phyloP scores from a whole-genome alignment of 2,797 vertebrate genomes.

The Cirrhinus molitorella region DNA sequence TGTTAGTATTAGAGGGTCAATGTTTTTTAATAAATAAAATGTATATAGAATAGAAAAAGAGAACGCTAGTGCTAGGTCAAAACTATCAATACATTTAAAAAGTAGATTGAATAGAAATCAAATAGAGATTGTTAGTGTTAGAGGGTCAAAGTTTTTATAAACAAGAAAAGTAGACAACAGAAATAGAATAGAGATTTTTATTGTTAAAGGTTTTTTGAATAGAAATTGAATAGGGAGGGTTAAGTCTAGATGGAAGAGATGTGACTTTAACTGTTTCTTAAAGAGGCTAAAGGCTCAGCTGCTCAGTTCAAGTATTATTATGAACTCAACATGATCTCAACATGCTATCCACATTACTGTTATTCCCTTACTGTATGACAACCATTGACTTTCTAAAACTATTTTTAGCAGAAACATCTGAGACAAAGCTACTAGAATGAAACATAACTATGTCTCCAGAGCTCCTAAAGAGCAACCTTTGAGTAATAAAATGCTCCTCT shows the following conservation, averaged over 20 bases:
- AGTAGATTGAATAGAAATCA: too few relatives aligned
- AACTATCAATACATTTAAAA: too few relatives aligned
- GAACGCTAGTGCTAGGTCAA: too few relatives aligned
- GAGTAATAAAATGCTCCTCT: background rate
- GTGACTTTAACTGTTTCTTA: background rate
- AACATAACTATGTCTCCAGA: background rate
- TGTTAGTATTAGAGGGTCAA: too few relatives aligned
- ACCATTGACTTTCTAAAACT: conserved; percentile 5
- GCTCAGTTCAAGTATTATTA: background rate
- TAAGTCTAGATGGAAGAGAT: too few relatives aligned
- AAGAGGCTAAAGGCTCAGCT: background rate
- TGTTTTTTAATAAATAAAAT: too few relatives aligned
- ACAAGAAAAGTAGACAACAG: too few relatives aligned
- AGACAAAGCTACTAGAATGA: background rate
- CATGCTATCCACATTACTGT: background rate
- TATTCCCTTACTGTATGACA: background rate
- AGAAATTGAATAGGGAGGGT: background rate
- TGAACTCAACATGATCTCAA: background rate
- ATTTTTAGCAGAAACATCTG: background rate
- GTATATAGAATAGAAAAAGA: too few relatives aligned
- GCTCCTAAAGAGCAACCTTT: background rate
- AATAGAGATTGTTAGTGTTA: too few relatives aligned
- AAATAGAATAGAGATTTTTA: too few relatives aligned
- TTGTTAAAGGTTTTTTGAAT: background rate
- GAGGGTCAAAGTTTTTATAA: too few relatives aligned